These are phyloP conservation scores for Prionace glauca DNA, from an alignment of 2,797 vertebrate genomes.

Conservation along the genomic window DNA sequence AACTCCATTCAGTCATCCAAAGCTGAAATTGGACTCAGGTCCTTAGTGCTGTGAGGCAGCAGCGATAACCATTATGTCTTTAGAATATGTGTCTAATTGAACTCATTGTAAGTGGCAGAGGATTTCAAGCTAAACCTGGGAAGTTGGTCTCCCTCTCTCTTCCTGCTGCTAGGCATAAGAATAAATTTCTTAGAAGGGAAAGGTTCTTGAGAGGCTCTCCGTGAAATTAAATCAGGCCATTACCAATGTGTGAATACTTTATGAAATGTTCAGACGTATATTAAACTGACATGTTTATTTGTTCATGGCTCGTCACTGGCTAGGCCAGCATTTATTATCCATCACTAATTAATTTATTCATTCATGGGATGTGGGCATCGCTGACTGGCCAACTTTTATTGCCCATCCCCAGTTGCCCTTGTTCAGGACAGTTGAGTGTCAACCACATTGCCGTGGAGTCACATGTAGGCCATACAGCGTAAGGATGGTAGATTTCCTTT, in stretches of 20 bases:
- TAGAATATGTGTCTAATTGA: not conserved
- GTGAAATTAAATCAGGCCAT: not conserved
- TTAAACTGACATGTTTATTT: not conserved
- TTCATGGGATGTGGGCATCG: too few relatives aligned
- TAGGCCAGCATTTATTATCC: not conserved
- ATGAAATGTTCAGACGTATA: not conserved
- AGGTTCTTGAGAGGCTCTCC: not conserved
- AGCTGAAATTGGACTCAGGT: too few relatives aligned
- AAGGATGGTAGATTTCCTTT: too few relatives aligned
- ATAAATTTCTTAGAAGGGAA: not conserved
- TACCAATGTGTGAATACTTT: not conserved
- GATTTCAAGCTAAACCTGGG: not conserved
- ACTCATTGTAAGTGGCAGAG: not conserved
- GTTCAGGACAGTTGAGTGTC: too few relatives aligned
- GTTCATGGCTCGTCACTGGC: not conserved
- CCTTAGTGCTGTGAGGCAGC: too few relatives aligned
- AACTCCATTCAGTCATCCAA: too few relatives aligned
- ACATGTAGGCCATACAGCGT: too few relatives aligned
- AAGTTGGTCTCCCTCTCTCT: not conserved
- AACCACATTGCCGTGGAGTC: too few relatives aligned
- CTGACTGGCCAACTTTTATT: too few relatives aligned
- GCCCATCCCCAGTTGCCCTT: too few relatives aligned
- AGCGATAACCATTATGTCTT: not conserved
- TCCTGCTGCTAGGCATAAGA: too few relatives aligned
- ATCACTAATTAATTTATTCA: too few relatives aligned